These are phyloP conservation scores for Schizaphis graminum DNA, from an alignment of 2,888 invertebrate species.

Conservation along the genomic window DNA sequence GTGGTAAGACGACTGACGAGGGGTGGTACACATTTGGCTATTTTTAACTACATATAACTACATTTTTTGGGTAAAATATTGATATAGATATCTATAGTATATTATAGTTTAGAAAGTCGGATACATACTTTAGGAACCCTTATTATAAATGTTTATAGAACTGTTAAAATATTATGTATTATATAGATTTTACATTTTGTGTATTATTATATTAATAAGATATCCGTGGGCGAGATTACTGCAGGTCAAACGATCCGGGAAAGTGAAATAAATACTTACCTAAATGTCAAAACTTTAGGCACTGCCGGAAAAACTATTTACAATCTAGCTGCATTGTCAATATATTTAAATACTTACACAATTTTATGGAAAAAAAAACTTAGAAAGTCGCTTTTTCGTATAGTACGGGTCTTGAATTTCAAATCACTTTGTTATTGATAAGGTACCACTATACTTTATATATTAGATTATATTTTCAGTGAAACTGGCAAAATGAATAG, in stretches of 20 bases:
- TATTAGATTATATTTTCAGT: background rate
- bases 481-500: background rate
- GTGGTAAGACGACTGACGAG: background rate
- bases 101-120: background rate
- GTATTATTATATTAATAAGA: background rate
- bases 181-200: background rate
- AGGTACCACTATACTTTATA: background rate
- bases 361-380: background rate
- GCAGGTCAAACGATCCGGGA: background rate
- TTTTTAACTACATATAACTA: background rate
- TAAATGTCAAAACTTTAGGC: background rate
- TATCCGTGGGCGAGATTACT: no score
- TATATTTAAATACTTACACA: background rate
- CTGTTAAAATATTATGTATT: background rate
- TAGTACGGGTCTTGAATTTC: background rate
- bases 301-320: background rate
- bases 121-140: background rate
- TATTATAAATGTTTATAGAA: background rate
- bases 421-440: background rate
- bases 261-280: no score
- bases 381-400: background rate
- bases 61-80: background rate
- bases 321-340: background rate
- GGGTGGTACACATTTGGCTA: background rate
- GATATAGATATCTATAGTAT: background rate